phyloP scores from a whole-genome alignment of 2,888 invertebrate genomes.

The Ceramica pisi region DNA sequence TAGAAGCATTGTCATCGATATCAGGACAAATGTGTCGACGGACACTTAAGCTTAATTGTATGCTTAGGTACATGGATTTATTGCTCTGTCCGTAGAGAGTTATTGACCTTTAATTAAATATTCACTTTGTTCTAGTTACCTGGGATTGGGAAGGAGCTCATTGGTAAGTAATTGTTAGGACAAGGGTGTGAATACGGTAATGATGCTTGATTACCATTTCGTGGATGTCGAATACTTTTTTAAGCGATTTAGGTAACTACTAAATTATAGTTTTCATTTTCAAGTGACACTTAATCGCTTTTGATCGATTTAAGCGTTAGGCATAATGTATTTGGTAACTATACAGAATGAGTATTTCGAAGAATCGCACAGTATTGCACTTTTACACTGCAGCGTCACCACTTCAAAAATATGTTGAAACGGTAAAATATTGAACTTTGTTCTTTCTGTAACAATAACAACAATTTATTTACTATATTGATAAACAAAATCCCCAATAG shows the following conservation, averaged over 20 bases:
- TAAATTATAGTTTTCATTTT: not conserved
- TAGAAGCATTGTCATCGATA: constrained; percentile 22
- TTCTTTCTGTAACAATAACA: not conserved
- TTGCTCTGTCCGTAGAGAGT: constrained; percentile 15
- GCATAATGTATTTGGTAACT: not conserved
- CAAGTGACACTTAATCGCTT: not conserved
- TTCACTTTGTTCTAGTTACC: constrained; percentile 3
- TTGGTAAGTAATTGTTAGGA: not conserved
- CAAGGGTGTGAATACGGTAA: not conserved
- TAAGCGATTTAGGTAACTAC: not conserved
- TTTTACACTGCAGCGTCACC: not conserved
- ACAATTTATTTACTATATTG: not conserved
- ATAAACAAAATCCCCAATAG: constrained; percentile 1
- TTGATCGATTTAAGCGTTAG: not conserved
- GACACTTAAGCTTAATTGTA: constrained; percentile 27
- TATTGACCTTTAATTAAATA: constrained; percentile 20
- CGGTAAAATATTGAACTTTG: not conserved
- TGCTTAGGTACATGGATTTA: constrained; percentile 14
- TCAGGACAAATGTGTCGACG: constrained; percentile 38
- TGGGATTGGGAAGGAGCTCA: not conserved
- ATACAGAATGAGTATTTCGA: no score
- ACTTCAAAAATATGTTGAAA: not conserved
- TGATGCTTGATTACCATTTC: not conserved
- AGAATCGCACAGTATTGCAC: no score
- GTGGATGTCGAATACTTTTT: not conserved